Evolutionary conservation across 1,140 invertebrate species (phyloP).

Genomic region (Pseudobourletiella spinata): DNA sequence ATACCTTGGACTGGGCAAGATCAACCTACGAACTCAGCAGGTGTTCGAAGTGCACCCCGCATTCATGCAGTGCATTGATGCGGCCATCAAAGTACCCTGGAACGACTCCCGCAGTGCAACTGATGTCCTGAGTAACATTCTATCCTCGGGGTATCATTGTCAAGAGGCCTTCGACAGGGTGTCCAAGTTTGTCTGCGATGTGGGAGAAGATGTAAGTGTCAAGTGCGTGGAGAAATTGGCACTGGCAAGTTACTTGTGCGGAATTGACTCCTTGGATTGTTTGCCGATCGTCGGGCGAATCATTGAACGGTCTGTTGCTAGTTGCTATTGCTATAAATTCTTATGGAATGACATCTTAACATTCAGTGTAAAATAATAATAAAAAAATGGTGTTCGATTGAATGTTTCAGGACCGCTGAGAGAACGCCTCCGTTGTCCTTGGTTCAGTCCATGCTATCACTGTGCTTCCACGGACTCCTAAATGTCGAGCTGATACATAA

Average conservation of each 20-base stretch:
- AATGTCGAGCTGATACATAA: constrained; percentile 44
- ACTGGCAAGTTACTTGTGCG: not conserved
- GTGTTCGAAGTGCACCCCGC: too few species aligned
- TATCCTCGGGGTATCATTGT: not conserved
- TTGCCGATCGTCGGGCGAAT: not conserved
- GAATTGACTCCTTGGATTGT: not conserved
- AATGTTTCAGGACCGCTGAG: too few species aligned
- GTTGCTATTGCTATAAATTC: too few species aligned
- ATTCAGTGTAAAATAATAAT: too few species aligned
- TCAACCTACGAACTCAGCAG: not conserved
- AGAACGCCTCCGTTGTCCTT: constrained; percentile 43
- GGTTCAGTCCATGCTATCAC: constrained; percentile 43
- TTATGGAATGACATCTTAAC: too few species aligned
- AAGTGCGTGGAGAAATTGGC: not conserved
- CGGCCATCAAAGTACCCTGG: not conserved
- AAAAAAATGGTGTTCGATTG: too few species aligned
- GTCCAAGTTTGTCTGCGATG: not conserved
- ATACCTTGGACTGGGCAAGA: not conserved
- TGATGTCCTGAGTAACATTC: not conserved
- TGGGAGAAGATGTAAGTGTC: not conserved
- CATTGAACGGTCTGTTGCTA: not conserved
- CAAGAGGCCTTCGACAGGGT: not conserved
- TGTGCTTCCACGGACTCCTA: constrained; percentile 45
- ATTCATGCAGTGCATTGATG: not conserved
- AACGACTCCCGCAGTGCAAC: not conserved